Evolutionary conservation across 1,140 invertebrate genomes (phyloP), one percentile per base, ranked within the genome.

Genomic region (Hycleus phaleratus): DNA sequence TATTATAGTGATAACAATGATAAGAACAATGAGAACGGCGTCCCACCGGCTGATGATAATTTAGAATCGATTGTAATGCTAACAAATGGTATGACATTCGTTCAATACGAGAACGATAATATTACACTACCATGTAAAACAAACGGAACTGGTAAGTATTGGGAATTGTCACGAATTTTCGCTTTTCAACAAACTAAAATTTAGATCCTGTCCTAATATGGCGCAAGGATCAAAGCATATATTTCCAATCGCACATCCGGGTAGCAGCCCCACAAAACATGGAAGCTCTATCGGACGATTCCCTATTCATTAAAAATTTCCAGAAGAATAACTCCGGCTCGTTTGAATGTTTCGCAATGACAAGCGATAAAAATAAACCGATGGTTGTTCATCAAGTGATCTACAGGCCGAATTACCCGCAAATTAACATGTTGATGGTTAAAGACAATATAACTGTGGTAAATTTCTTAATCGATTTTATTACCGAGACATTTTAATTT

Each of bases 401-500:
- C 7, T 52, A 12, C 18, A 45, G 4, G 44, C 39, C 10, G 42
- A 44, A 32, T 43, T 26, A 7, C 58, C 62, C 18, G 32, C 26
- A n/a, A 5, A 56, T 63, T 3, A 40, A 38, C 1, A 45, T 58
- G 26, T 43, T 53, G 4, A 26, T 26, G 5, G 46, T 43, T 24
- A 55, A 56, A 44, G 48, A 63, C 38, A 63, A 63, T 43, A 44
- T 38, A 26, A 60, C 61, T 26, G 46, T 39, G 44, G 61, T 63
- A 50, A 52, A 58, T 54, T 40, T 58, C 6, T 40, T 11, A 32
- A 26, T 2, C 7, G 6, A 24, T 53, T 9, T 12, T 49, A 38
- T 38, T 38, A 49, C 1, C n/a, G 10, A 26, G 32, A 12, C 3
- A n/a, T 43, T 11, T 38, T 26, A 47, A 47, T 11, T 44, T 32